These are phyloP conservation scores for Thripadectes ignobilis DNA, from an alignment of 2,797 vertebrate genomes.

Conservation along the genomic window DNA sequence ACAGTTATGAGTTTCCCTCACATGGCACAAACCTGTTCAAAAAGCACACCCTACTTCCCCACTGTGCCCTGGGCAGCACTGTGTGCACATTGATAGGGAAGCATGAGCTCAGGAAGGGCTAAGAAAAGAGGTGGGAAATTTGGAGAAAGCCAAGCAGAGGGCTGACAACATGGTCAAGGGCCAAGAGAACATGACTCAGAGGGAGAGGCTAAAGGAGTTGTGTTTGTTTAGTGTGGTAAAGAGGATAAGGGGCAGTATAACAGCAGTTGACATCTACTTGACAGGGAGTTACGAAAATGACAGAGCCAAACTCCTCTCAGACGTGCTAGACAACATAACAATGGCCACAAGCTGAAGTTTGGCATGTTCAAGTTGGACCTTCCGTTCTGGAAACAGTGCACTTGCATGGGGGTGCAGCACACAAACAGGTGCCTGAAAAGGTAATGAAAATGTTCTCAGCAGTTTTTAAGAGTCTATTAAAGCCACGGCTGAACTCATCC, in stretches of 20 bases:
- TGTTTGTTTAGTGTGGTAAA: slow-evolving; percentile 44
- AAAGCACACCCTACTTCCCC: neutral
- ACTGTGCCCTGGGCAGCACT: neutral
- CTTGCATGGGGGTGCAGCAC: neutral
- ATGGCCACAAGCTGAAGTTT: neutral
- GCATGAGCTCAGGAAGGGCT: neutral
- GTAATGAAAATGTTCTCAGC: neutral
- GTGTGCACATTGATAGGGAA: neutral
- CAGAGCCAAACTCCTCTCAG: neutral
- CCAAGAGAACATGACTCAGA: slow-evolving; percentile 6
- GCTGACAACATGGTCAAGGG: neutral
- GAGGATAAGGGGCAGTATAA: slow-evolving; percentile 18
- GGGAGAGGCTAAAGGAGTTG: neutral
- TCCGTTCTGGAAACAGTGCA: neutral
- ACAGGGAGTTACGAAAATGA: neutral
- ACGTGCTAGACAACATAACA: neutral
- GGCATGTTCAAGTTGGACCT: neutral
- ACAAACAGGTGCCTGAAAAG: neutral
- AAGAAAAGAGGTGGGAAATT: neutral
- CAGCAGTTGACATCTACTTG: slow-evolving; percentile 21
- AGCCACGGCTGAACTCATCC: neutral
- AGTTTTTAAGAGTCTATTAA: neutral
- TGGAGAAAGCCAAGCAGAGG: neutral
- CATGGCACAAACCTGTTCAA: neutral
- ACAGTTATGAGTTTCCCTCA: neutral